Evolutionary conservation across 2,888 invertebrate species (phyloP).

Genomic region (Cremastobaeus sp.): DNA sequence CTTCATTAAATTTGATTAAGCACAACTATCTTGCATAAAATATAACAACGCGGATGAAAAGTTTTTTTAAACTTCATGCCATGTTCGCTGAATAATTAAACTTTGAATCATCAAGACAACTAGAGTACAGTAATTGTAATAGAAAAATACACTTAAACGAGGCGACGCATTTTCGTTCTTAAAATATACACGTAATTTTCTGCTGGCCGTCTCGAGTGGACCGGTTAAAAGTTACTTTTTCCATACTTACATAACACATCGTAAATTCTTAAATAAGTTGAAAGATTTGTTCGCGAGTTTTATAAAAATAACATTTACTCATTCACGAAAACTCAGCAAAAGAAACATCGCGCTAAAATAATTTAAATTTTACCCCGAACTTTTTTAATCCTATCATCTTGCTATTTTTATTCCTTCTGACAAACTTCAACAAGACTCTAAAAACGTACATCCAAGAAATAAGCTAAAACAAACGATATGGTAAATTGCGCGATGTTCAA

Average conservation of each 20-base stretch:
- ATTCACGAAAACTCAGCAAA: too few species aligned
- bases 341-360: too few species aligned
- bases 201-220: not conserved
- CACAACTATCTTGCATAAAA: slow-evolving; percentile 10
- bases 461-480: too few species aligned
- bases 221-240: slow-evolving; percentile 29
- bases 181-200: slow-evolving; percentile 25
- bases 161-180: slow-evolving; percentile 6
- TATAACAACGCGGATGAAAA: slow-evolving; percentile 18
- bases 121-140: slow-evolving; percentile 20
- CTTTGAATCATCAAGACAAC: slow-evolving; percentile 19
- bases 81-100: slow-evolving; percentile 35
- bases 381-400: too few species aligned
- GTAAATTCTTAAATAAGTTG: slow-evolving; percentile 14
- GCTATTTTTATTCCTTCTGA: too few species aligned
- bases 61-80: slow-evolving; percentile 18
- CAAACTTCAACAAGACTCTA: too few species aligned
- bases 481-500: too few species aligned
- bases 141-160: slow-evolving; percentile 12
- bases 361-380: not conserved
- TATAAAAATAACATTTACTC: not conserved
- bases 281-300: slow-evolving; percentile 7
- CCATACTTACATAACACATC: slow-evolving; percentile 17
- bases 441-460: too few species aligned
- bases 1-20: slow-evolving; percentile 44